Evolutionary conservation across 2,888 invertebrate genomes (phyloP), one percentile per base, ranked within the genome.

Genomic region (Erebia aethiops): DNA sequence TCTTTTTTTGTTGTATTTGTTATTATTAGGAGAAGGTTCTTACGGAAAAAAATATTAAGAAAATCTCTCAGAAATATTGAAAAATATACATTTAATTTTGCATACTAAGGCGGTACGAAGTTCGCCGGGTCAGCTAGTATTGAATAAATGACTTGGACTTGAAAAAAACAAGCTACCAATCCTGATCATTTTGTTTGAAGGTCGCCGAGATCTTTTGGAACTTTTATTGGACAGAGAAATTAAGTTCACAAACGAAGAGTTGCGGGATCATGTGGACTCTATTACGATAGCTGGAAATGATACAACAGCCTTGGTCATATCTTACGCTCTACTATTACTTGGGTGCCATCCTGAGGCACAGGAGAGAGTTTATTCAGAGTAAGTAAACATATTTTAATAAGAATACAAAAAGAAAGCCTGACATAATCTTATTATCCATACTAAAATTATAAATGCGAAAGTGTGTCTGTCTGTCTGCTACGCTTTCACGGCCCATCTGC

Each of bases 251-350:
- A 88, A 94, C 77, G 87, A 92, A 68, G 94, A 95, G 75, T 82
- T 95, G 1, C 83, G 94, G n/a, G 94, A 95, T 75, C 95, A 95
- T 83, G 94, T 95, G 5, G 94, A 94, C 78, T 94, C 95, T 0
- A 94, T 95, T 79, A 94, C 95, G 72, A 92, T 95, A 46, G 95
- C 94, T 18, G 95, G 95, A 71, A 92, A 93, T 77, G 92, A 94
- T 77, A 94, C 94, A 52, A 93, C 94, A 1, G 89, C 94, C 1
- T 84, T 92, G 1, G 92, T 90, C 56, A 91, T 92, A 64, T 87
- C 92, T 1, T 94, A 92, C 80, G 86, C 90, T 0, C 79, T 94
- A 18, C 86, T 92, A 46, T 82, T 94, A 54, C 84, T 94, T 0
- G 94, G 93, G 1, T 84, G 83, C 8, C 86, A 93, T 75, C 87